Evolutionary conservation across 1,140 invertebrate species (phyloP).

Genomic region (Drosophila bifasciata): DNA sequence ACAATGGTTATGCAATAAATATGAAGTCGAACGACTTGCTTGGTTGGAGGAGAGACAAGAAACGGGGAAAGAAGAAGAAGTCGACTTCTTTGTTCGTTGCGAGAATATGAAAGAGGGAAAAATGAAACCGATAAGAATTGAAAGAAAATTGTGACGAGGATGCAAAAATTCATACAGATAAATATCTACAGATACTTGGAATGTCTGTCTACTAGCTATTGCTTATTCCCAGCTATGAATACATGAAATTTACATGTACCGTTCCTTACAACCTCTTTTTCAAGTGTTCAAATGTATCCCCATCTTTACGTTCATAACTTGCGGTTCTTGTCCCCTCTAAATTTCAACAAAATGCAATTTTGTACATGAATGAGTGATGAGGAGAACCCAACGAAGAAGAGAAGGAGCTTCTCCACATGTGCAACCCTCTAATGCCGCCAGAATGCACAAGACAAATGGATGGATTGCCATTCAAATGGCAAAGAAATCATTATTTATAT

Average conservation of each 20-base stretch:
- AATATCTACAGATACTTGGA: no score
- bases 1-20: conserved; percentile 52
- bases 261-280: no score
- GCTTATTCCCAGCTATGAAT: no score
- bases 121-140: conserved; percentile 6
- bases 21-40: conserved; percentile 44
- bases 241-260: no score
- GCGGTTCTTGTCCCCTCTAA: no score
- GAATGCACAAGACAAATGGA: conserved; percentile 33
- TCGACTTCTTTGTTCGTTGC: conserved; percentile 18
- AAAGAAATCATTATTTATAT: conserved; percentile 70
- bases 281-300: no score
- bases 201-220: no score
- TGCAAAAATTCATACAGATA: not conserved
- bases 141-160: conserved; percentile 18
- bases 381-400: not conserved
- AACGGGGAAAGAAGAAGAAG: no score
- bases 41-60: no score
- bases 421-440: not conserved
- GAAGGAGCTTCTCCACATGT: not conserved
- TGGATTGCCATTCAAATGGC: conserved; percentile 42
- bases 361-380: no score
- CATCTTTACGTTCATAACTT: no score
- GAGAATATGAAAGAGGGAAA: conserved; percentile 8
- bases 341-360: no score